phyloP scores from a whole-genome alignment of 2,113 vertebrate species.

The Dryoscopus gambensis region DNA sequence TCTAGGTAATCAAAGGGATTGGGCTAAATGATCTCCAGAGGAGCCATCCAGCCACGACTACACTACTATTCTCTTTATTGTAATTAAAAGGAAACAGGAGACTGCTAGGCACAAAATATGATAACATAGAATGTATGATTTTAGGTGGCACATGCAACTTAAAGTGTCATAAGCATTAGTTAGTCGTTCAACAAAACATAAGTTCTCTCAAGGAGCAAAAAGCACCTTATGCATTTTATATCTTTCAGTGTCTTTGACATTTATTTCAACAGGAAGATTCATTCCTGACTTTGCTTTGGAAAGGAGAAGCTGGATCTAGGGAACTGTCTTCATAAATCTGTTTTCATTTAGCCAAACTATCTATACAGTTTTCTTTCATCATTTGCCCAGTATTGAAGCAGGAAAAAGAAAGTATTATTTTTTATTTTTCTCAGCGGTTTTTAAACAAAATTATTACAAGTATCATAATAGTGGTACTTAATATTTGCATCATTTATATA shows the following conservation, averaged over 20 bases:
- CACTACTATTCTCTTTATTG: not conserved
- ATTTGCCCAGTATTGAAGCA: not conserved
- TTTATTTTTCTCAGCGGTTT: not conserved
- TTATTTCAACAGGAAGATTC: not conserved
- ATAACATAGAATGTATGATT: not conserved
- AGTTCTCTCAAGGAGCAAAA: not conserved
- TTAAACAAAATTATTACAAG: slow-evolving; percentile 37
- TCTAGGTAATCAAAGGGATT: not conserved
- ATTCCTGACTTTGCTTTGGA: slow-evolving; percentile 9
- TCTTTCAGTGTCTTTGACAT: not conserved
- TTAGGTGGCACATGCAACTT: not conserved
- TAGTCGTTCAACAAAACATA: not conserved
- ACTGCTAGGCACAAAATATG: not conserved
- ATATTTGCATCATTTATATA: slow-evolving; percentile 33
- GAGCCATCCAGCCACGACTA: not conserved
- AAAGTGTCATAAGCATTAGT: not conserved
- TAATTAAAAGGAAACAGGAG: not conserved
- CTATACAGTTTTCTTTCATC: not conserved
- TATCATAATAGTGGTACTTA: not conserved
- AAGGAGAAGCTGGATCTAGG: not conserved
- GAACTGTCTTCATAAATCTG: not conserved
- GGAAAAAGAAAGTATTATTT: not conserved
- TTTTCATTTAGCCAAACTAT: not conserved
- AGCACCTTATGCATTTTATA: not conserved
- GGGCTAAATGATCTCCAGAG: not conserved